Conservation (phyloP, 2,113 vertebrate genomes). For the Morone saxatilis region DNA sequence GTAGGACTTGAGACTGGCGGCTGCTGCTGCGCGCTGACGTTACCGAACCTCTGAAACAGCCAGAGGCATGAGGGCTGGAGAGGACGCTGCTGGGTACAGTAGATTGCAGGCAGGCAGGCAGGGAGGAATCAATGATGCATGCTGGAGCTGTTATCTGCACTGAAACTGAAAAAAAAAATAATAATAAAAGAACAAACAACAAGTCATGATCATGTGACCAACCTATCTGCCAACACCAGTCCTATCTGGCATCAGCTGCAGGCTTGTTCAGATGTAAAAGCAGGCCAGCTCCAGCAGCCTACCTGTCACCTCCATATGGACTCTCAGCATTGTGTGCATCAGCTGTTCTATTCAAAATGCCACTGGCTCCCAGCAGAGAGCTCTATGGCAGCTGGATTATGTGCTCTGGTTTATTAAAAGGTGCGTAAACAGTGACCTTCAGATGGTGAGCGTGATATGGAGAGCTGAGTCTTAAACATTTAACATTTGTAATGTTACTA, state of each 20-base stretch:
- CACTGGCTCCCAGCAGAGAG: constrained; percentile 42
- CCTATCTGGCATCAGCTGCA: background rate
- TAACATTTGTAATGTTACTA: background rate
- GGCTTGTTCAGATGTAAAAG: background rate
- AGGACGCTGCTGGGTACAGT: background rate
- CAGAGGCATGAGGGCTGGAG: background rate
- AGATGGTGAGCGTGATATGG: background rate
- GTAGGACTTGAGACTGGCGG: constrained; percentile 50
- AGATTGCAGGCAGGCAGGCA: constrained; percentile 2
- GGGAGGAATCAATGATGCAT: constrained; percentile 2
- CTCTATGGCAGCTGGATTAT: constrained; percentile 45
- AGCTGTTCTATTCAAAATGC: constrained; percentile 45
- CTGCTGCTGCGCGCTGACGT: background rate
- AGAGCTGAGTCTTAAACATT: background rate
- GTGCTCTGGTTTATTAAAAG: constrained; percentile 28
- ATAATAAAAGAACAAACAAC: background rate
- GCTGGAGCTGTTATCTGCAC: constrained; percentile 29
- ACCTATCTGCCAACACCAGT: background rate
- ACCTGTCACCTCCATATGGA: constrained; percentile 57
- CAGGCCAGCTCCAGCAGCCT: background rate
- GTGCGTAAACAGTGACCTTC: constrained; percentile 57
- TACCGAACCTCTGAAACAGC: background rate
- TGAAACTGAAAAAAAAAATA: background rate
- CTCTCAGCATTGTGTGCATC: constrained; percentile 33
- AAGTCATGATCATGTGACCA: background rate